Evolutionary conservation across 2,113 vertebrate genomes (phyloP).

Genomic region (Tichodroma muraria): DNA sequence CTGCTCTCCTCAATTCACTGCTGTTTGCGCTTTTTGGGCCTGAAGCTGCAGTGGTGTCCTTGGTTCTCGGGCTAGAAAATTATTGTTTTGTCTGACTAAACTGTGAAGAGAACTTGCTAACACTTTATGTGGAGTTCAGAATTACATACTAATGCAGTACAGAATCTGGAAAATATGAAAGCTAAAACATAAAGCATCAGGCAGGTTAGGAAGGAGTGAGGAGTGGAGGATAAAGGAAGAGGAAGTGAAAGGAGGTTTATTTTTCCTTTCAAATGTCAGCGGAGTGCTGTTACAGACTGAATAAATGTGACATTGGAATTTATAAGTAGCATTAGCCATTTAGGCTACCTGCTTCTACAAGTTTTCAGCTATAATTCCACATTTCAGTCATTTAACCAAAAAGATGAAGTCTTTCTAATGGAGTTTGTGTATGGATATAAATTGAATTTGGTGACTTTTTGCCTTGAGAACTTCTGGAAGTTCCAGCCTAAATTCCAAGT

Average conservation of each 20-base stretch:
- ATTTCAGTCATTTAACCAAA: neutral
- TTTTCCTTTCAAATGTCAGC: neutral
- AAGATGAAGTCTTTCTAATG: neutral
- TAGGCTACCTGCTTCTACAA: neutral
- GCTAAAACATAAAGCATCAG: too few species aligned
- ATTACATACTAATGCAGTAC: too few species aligned
- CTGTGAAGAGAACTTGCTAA: too few species aligned
- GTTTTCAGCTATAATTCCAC: neutral
- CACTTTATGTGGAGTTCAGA: too few species aligned
- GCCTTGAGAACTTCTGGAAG: neutral
- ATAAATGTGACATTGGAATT: neutral
- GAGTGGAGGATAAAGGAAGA: neutral
- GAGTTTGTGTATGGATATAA: fast-evolving
- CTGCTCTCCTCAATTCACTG: too few species aligned
- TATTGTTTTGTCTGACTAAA: too few species aligned
- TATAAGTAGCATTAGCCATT: neutral
- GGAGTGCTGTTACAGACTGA: neutral
- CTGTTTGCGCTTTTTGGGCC: too few species aligned
- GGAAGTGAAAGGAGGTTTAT: neutral
- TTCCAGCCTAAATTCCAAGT: neutral
- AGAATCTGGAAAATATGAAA: too few species aligned
- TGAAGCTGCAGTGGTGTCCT: too few species aligned
- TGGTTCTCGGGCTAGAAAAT: too few species aligned
- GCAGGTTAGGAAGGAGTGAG: neutral
- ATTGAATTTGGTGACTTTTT: neutral